Conservation (phyloP, 2,888 invertebrate species). For the Junonia oenone region DNA sequence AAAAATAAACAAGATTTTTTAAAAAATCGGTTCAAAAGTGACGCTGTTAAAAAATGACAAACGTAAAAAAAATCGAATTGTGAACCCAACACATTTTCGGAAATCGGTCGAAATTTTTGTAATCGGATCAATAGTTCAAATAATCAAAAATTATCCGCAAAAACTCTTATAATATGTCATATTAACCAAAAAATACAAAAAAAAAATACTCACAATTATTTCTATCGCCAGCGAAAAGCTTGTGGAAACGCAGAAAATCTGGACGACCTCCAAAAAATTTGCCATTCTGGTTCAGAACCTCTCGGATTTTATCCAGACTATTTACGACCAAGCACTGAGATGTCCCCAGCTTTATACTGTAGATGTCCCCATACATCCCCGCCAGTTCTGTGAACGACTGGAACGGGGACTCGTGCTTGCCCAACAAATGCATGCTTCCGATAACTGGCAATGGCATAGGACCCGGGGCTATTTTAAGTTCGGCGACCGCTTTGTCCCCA, state of each 20-base stretch:
- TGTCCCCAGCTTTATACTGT: conserved; percentile 83
- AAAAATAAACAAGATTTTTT: too few relatives aligned
- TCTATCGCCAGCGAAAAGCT: conserved; percentile 90
- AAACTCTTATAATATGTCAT: too few relatives aligned
- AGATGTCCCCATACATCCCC: conserved; percentile 85
- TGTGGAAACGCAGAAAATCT: conserved; percentile 88
- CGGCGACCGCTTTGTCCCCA: conserved; percentile 38
- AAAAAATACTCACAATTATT: conserved; percentile 88
- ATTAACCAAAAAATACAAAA: too few relatives aligned
- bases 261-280: conserved; percentile 91
- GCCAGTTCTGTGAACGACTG: conserved; percentile 85
- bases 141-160: too few relatives aligned
- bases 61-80: too few relatives aligned
- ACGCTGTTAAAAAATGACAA: too few relatives aligned
- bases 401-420: conserved; percentile 83
- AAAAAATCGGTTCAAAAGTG: too few relatives aligned
- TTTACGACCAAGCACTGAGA: conserved; percentile 87
- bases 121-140: too few relatives aligned
- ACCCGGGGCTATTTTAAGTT: conserved; percentile 80
- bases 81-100: too few relatives aligned
- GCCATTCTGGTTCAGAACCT: conserved; percentile 88
- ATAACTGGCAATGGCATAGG: conserved; percentile 83
- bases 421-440: conserved; percentile 84
- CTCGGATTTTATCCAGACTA: conserved; percentile 84
- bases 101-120: too few relatives aligned